Evolutionary conservation across 2,113 vertebrate genomes (phyloP).

Genomic region (Amphiprion ocellaris): DNA sequence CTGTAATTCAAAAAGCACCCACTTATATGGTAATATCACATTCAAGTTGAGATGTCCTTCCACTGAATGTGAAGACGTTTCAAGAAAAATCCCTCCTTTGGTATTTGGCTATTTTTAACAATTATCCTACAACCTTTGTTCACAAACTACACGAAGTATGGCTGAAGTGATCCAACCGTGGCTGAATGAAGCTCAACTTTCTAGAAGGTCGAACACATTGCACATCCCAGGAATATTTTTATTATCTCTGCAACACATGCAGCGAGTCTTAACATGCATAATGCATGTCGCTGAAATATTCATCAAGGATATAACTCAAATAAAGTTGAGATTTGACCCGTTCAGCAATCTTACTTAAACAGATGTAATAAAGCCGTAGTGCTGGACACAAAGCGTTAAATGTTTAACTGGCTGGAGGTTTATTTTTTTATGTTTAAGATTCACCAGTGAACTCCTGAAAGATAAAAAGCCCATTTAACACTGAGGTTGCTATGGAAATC

Average conservation of each 20-base stretch:
- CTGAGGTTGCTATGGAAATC: background rate
- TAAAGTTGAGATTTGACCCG: slow-evolving; percentile 53
- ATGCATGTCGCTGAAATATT: slow-evolving; percentile 70
- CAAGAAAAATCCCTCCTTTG: background rate
- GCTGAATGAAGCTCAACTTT: slow-evolving; percentile 16
- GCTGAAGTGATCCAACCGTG: slow-evolving; percentile 14
- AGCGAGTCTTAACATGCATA: slow-evolving; percentile 47
- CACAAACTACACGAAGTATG: slow-evolving; percentile 1
- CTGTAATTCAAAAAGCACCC: slow-evolving; percentile 2
- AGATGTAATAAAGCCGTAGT: slow-evolving; percentile 13
- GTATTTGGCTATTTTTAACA: slow-evolving; percentile 13
- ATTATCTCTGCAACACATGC: slow-evolving; percentile 7
- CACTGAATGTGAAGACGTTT: slow-evolving; percentile 3
- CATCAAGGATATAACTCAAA: slow-evolving; percentile 60
- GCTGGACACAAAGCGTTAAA: background rate
- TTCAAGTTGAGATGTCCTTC: slow-evolving; percentile 28
- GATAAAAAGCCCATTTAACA: slow-evolving; percentile 18
- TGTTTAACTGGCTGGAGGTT: slow-evolving; percentile 24
- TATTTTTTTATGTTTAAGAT: slow-evolving; percentile 27
- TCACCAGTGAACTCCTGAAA: background rate
- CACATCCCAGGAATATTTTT: slow-evolving; percentile 29
- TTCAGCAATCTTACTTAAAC: slow-evolving; percentile 45
- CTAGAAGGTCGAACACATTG: slow-evolving; percentile 44
- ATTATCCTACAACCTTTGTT: background rate
- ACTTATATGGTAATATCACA: slow-evolving; percentile 2